phyloP scores from a whole-genome alignment of 2,113 vertebrate genomes.

The Gnathonemus longibarbis region DNA sequence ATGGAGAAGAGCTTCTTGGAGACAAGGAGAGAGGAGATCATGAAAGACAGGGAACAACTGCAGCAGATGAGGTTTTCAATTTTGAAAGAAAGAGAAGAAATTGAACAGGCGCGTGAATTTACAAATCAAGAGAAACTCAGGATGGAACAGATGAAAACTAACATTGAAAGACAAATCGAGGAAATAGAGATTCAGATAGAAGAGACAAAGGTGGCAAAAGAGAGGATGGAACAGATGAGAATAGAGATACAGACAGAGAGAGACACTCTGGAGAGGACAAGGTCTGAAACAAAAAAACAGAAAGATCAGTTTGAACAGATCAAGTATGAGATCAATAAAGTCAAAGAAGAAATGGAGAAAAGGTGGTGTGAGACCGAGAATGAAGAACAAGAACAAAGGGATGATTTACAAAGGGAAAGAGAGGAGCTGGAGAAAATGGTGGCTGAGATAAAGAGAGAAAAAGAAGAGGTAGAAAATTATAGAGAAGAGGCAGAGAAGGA shows the following conservation, averaged over 20 bases:
- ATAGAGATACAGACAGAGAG: constrained; percentile 32
- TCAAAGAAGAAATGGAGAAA: constrained; percentile 38
- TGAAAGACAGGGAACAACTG: constrained; percentile 32
- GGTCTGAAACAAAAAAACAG: constrained; percentile 29
- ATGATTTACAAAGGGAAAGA: constrained; percentile 25
- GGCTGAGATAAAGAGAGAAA: constrained; percentile 25
- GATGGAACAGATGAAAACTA: constrained; percentile 29
- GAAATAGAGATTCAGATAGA: constrained; percentile 35
- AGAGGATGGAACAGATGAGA: constrained; percentile 32
- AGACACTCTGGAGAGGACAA: constrained; percentile 36
- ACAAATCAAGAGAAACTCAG: constrained; percentile 24
- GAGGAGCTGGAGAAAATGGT: constrained; percentile 24
- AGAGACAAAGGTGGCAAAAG: constrained; percentile 35
- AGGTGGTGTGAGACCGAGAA: constrained; percentile 25
- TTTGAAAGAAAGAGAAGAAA: constrained; percentile 23
- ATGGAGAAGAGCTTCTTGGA: constrained; percentile 38
- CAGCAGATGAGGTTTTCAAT: constrained; percentile 26
- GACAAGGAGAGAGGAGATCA: constrained; percentile 29
- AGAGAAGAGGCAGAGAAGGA: constrained; percentile 21
- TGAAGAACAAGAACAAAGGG: constrained; percentile 29
- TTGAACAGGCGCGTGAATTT: constrained; percentile 19
- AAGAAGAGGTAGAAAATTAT: constrained; percentile 19
- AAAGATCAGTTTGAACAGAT: constrained; percentile 40
- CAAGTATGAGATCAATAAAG: constrained; percentile 34
- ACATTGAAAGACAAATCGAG: constrained; percentile 32